Evolutionary conservation across 2,888 invertebrate genomes (phyloP).

Genomic region (Ectemnius cavifrons): DNA sequence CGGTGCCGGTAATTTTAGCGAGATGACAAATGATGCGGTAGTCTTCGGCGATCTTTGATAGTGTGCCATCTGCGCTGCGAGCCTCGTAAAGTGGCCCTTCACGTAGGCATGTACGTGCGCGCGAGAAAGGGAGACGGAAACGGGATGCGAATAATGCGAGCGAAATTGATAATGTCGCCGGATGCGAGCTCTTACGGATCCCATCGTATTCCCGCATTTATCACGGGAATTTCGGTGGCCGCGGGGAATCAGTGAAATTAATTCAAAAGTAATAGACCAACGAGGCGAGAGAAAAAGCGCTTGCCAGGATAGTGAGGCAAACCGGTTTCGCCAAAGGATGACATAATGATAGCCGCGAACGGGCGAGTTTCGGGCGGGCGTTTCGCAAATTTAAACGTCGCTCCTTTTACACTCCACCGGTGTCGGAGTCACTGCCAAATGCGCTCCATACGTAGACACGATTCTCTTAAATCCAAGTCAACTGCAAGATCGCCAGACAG

Average conservation of each 20-base stretch:
- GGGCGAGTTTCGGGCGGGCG: conserved; percentile 57
- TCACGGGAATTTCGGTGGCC: conserved; percentile 47
- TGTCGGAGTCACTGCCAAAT: too few species aligned
- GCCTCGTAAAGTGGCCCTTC: conserved; percentile 51
- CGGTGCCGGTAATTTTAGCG: conserved; percentile 56
- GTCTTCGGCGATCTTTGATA: conserved; percentile 61
- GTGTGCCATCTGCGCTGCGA: conserved; percentile 61
- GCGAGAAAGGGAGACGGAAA: conserved; percentile 43
- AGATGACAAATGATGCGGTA: conserved; percentile 64
- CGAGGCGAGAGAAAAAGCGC: conserved; percentile 51
- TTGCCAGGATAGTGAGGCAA: conserved; percentile 36
- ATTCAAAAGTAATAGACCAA: too few species aligned
- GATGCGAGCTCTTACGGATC: conserved; percentile 68
- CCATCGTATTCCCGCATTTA: conserved; percentile 25
- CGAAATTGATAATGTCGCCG: conserved; percentile 72
- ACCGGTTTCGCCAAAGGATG: conserved; percentile 67
- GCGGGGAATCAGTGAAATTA: conserved; percentile 23
- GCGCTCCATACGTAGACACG: conserved; percentile 1
- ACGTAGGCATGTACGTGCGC: conserved; percentile 21
- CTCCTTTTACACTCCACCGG: conserved; percentile 34
- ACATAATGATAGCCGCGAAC: conserved; percentile 58
- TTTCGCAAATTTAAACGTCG: conserved; percentile 60
- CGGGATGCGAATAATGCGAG: conserved; percentile 65
- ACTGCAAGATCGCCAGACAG: too few species aligned
- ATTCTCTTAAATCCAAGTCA: too few species aligned